Evolutionary conservation across 2,113 vertebrate genomes (phyloP), one percentile per base, ranked within the genome.

Genomic region (Serinus canaria): DNA sequence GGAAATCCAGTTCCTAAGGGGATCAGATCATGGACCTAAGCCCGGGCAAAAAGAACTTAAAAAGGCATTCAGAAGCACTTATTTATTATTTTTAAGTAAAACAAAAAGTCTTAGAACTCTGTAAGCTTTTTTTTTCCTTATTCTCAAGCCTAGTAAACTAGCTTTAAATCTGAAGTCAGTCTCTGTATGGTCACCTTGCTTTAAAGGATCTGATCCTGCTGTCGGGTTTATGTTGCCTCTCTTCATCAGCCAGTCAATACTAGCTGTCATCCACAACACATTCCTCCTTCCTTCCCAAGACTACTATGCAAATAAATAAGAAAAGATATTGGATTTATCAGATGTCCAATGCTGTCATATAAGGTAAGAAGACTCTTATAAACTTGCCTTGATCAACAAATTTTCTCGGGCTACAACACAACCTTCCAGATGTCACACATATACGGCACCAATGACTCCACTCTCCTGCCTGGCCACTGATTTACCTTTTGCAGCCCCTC

Each of bases 31-130:
- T 7, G 6, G 37, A 86, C 21, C 9, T 43, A 21, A 35, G 31
- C 31, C 47, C 44, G 79, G 74, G 46, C 70, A 95, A 91, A 41
- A 83, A 60, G 18, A 24, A 44, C 18, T 85, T 84, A 55, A 9
- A 72, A 92, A 87, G 28, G 49, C 37, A 59, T 72, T 91, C 52
- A 79, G 63, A 74, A 94, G 31, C 22, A 84, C 5, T 72, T 3
- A 7, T 70, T 85, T 83, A 83, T 88, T 94, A 80, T 84, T 85
- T 69, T 49, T 77, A 46, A 76, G 25, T 39, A 73, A 89, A 95
- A 78, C 35, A 87, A 68, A 30, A 74, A 35, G 43, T 33, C 70
- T 85, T 72, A 78, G 33, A 92, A 86, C 31, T 63, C 56, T 56
- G 22, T 20, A 70, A 74, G n/a, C 13, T 33, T 27, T 69, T 41